Base-by-base conservation (phyloP, 2,113 vertebrate genomes). In the Lepisosteus oculatus region DNA sequence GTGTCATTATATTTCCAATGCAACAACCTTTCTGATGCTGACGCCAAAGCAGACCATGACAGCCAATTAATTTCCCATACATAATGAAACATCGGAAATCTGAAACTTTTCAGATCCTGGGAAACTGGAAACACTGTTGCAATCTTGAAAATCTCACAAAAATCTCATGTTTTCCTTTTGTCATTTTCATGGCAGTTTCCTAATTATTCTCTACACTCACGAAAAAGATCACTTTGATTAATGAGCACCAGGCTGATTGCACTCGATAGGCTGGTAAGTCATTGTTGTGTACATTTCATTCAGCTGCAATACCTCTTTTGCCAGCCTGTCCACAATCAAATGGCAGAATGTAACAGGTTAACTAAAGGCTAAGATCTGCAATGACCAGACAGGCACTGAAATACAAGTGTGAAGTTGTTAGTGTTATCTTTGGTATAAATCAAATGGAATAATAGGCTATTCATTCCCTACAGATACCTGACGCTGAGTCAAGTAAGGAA, bases 371-470 rank as follows among this genome's bases (percentile, higher is more conserved):
- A 13, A 11, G 29, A 55, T n/a, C 7, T 41, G 15, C 8, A 8
- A 55, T 55, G 41, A 55, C 2, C 6, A 29, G 29, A 15, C 66
- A 12, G 66, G 51, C 66, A 41, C 15, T 12, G 15, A 45, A 68
- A 68, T 17, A 13, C 11, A 55, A 55, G 66, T 41, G 29, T 41
- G 66, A 55, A 41, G 54, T 47, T 55, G 29, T 68, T 11, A 45
- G 15, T 12, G 47, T 59, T 59, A 59, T 42, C 15, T 17, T 45
- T 54, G 44, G 44, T 8, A 17, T 5, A 41, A 55, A 55, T 42
- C 66, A 55, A n/a, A 54, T 55, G 66, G 44, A 45, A 54, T 68
- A 68, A 54, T 29, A 54, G 65, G 8, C 66, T 29, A 44, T 66
- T n/a, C 43, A 45, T 51, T 51, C 65, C 65, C 65, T 45, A 17